Conservation (phyloP, 2,888 invertebrate genomes). For the Neoaliturus tenellus region DNA sequence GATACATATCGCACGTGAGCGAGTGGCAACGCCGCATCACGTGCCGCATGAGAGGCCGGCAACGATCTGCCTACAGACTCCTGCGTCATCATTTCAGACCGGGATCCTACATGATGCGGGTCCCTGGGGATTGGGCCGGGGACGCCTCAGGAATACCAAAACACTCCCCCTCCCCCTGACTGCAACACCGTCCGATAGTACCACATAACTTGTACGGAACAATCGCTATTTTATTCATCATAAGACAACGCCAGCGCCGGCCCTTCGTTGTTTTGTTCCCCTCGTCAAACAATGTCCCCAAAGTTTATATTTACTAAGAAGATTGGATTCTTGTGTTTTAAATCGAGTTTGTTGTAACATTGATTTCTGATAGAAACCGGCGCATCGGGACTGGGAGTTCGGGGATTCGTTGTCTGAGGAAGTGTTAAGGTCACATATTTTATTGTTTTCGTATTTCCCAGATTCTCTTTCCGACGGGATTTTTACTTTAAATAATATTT, state of each 20-base stretch:
- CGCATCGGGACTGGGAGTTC: not conserved
- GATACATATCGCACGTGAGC: slow-evolving; percentile 6
- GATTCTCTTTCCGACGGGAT: not conserved
- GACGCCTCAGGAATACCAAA: slow-evolving; percentile 27
- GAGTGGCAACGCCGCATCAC: too few relatives aligned
- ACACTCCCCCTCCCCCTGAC: not conserved
- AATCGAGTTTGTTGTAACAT: slow-evolving; percentile 29
- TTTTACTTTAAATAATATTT: not conserved
- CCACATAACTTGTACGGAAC: slow-evolving; percentile 25
- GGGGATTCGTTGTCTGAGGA: not conserved
- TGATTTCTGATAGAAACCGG: slow-evolving; percentile 12
- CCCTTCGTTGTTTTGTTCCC: not conserved
- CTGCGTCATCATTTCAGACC: slow-evolving; percentile 30
- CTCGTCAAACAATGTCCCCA: slow-evolving; percentile 19
- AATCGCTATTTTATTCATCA: slow-evolving; percentile 23
- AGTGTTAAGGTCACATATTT: not conserved
- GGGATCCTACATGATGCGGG: slow-evolving; percentile 9
- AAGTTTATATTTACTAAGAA: slow-evolving; percentile 26
- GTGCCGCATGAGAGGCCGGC: not conserved
- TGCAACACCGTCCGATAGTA: not conserved
- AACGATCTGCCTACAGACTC: slow-evolving; percentile 43
- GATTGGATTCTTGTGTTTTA: slow-evolving; percentile 17
- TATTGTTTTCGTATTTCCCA: not conserved
- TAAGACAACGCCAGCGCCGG: not conserved
- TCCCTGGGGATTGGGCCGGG: not conserved